These are phyloP conservation scores for Propithecus coquereli DNA, from an alignment of 2,113 vertebrate genomes.

Conservation along the genomic window DNA sequence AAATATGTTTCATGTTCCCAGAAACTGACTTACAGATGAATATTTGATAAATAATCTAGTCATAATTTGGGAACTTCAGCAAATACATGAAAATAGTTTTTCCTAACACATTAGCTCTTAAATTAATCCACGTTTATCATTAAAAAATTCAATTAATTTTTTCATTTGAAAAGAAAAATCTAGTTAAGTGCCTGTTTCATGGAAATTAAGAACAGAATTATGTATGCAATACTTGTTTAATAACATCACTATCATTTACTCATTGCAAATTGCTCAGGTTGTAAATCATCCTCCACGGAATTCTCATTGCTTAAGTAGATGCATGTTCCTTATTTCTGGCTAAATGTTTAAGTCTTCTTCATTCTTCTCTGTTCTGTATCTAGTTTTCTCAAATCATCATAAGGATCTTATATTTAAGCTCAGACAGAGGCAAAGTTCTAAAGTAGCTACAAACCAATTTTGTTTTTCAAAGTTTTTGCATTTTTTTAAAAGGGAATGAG, in stretches of 20 bases:
- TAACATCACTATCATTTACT: conserved; percentile 13
- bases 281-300: background rate
- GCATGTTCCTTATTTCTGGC: background rate
- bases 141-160: background rate
- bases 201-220: background rate
- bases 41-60: background rate
- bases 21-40: background rate
- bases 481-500: background rate
- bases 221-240: background rate
- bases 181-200: background rate
- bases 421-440: background rate
- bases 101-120: background rate
- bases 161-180: background rate
- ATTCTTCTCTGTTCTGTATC: background rate
- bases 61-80: background rate
- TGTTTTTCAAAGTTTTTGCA: background rate
- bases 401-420: background rate
- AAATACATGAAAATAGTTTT: background rate
- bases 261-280: background rate
- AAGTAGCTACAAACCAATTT: background rate
- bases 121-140: background rate
- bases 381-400: background rate
- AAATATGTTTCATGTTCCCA: background rate
- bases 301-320: background rate
- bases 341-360: background rate